These are phyloP conservation scores for Apostichopus japonicus DNA, from an alignment of 35 echinoderm and acorn worm genomes.

Conservation along the genomic window DNA sequence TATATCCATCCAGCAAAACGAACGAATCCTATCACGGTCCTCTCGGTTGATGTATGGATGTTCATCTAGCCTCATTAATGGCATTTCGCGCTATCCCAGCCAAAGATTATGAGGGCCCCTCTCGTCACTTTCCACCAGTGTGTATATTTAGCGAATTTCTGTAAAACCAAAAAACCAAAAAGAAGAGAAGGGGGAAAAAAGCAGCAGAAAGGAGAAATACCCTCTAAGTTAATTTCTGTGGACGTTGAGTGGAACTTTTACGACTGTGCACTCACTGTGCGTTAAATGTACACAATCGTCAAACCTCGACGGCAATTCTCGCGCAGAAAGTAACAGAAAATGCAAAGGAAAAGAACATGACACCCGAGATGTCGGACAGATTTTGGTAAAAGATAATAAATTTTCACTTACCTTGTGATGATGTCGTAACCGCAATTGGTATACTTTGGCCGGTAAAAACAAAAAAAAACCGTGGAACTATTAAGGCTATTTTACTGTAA, in stretches of 20 bases:
- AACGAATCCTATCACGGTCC: not conserved
- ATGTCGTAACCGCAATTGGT: not conserved
- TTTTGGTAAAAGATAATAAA: not conserved
- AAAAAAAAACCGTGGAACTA: not conserved
- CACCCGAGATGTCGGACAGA: not conserved
- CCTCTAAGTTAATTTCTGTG: not conserved
- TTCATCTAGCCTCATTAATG: conserved; percentile 31
- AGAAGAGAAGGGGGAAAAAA: too few species aligned
- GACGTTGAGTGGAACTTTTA: not conserved
- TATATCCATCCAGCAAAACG: too few species aligned
- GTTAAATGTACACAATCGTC: not conserved
- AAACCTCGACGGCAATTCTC: not conserved
- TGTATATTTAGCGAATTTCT: not conserved
- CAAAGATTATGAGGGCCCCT: not conserved
- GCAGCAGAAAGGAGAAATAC: not conserved
- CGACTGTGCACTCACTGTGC: not conserved
- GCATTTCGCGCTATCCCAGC: not conserved
- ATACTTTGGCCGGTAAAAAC: not conserved
- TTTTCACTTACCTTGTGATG: not conserved
- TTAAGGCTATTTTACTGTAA: not conserved
- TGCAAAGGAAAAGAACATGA: not conserved
- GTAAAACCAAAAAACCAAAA: not conserved
- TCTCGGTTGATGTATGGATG: conserved; percentile 7
- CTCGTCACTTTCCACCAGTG: not conserved
- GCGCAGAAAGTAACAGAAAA: not conserved